Percentiles rank a stretch among this genome's conserved stretches.
Evolutionary conservation across 2,888 invertebrate species (phyloP).

Genomic region (Patella ulyssiponensis): DNA sequence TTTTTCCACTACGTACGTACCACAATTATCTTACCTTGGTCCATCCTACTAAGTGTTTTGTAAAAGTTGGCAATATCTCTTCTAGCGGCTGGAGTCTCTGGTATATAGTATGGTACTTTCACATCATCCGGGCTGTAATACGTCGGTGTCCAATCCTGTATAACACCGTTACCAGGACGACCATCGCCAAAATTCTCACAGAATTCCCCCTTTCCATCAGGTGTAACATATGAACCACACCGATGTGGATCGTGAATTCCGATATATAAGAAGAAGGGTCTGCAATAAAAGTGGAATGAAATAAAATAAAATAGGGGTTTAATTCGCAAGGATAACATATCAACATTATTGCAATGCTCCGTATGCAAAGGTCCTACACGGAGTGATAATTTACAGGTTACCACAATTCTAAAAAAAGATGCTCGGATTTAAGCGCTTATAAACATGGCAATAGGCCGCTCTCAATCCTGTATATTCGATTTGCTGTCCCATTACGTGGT

Average conservation of each 20-base stretch:
- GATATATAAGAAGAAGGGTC: constrained; percentile 83
- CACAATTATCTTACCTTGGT: constrained; percentile 80
- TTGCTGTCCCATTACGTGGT: no score
- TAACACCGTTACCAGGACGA: constrained; percentile 84
- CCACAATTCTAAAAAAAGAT: no score
- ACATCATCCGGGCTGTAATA: constrained; percentile 88
- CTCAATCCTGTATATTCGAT: no score
- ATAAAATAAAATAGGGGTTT: neutral
- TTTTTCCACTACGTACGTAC: no score
- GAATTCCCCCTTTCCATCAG: constrained; percentile 80
- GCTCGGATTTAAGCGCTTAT: no score
- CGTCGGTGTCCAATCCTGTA: constrained; percentile 90
- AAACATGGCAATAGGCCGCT: no score
- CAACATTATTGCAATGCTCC: no score
- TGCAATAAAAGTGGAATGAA: constrained; percentile 23
- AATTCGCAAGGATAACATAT: no score
- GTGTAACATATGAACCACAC: constrained; percentile 77
- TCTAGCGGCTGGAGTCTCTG: constrained; percentile 85
- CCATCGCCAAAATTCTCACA: constrained; percentile 93
- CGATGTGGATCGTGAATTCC: constrained; percentile 94
- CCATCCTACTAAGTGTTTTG: constrained; percentile 88
- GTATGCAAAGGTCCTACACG: no score
- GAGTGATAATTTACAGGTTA: no score
- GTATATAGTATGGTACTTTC: constrained; percentile 82
- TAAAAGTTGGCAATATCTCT: constrained; percentile 90